A percentile compares a stretch with the other conserved stretches of the same genome.
These are phyloP conservation scores for Drosophila melanica DNA, from an alignment of 1,140 invertebrate species.

Conservation along the genomic window DNA sequence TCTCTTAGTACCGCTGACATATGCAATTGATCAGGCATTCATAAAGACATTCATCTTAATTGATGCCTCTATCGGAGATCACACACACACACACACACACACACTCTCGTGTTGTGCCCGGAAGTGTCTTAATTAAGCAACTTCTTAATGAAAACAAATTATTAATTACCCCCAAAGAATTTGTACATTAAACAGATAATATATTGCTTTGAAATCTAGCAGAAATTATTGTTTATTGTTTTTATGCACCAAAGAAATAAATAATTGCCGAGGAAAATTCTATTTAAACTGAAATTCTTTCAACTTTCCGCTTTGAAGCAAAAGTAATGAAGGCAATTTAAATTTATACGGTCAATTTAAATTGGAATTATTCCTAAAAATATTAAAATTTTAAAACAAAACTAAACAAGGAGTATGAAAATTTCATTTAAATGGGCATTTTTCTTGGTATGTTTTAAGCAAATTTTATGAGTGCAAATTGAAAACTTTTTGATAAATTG, in stretches of 20 bases:
- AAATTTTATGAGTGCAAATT: no score
- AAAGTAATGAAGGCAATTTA: not conserved
- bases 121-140: slow-evolving; percentile 51
- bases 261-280: not conserved
- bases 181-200: not conserved
- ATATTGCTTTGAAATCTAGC: not conserved
- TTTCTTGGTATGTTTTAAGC: not conserved
- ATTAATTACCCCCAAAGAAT: slow-evolving; percentile 16
- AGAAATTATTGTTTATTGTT: not conserved
- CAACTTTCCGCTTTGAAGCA: not conserved
- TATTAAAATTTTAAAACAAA: no score
- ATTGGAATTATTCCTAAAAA: no score
- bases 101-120: slow-evolving; percentile 2
- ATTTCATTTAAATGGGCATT: not conserved
- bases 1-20: not conserved
- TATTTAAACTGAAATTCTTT: not conserved
- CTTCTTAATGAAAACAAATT: slow-evolving; percentile 48
- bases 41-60: slow-evolving; percentile 66
- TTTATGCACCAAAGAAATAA: not conserved
- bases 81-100: not conserved
- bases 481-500: not conserved
- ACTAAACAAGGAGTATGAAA: no score
- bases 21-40: not conserved
- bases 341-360: no score
- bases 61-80: slow-evolving; percentile 45